phyloP scores from a whole-genome alignment of 2,113 vertebrate species.

The Puffinus mauretanicus region DNA sequence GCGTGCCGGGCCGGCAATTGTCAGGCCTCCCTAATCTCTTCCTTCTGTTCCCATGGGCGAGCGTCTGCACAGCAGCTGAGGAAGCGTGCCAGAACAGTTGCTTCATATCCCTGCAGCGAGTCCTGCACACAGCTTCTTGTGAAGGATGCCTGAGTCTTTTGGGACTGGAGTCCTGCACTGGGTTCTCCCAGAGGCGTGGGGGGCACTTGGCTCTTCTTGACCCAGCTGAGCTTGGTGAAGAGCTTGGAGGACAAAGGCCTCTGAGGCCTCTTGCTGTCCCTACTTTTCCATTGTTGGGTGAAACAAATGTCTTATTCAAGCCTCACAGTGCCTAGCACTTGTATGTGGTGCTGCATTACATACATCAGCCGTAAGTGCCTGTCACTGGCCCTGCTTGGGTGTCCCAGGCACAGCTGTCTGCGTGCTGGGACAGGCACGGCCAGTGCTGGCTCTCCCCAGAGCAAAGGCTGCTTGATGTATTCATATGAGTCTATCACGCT shows the following conservation, averaged over 20 bases:
- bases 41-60: neutral
- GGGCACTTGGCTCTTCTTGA: neutral
- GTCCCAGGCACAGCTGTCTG: neutral
- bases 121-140: neutral
- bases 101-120: neutral
- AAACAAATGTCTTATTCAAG: neutral
- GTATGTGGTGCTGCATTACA: accelerated
- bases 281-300: neutral
- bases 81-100: accelerated
- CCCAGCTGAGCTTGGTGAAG: neutral
- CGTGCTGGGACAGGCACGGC: neutral
- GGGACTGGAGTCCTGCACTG: neutral
- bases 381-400: neutral
- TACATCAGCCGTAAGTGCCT: accelerated
- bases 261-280: neutral
- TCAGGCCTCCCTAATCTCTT: neutral
- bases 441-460: neutral
- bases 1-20: neutral
- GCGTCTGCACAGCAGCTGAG: neutral
- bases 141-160: neutral
- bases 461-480: neutral
- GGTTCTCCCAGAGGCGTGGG: accelerated
- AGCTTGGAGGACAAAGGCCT: neutral
- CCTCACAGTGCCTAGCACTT: accelerated
- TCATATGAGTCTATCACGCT: no score